These are phyloP conservation scores for Neelides folsomi DNA, from an alignment of 2,888 invertebrate genomes.

Conservation along the genomic window DNA sequence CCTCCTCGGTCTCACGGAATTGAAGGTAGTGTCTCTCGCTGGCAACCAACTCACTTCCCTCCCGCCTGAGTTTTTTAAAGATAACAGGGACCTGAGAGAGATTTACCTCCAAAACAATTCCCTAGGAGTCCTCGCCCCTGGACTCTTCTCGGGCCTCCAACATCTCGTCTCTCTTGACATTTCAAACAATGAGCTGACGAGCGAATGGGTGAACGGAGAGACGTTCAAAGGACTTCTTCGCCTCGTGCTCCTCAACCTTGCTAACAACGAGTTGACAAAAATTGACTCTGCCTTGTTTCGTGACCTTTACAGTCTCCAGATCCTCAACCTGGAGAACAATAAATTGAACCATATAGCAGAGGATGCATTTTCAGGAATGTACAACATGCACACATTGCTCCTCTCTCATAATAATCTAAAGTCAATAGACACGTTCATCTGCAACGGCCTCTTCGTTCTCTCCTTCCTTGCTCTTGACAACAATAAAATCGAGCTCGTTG, in stretches of 20 bases:
- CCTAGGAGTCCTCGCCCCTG: conserved; percentile 64
- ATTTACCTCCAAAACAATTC: conserved; percentile 70
- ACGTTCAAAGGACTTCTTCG: conserved; percentile 63
- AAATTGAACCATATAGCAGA: conserved; percentile 61
- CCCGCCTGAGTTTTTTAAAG: conserved; percentile 67
- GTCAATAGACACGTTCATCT: conserved; percentile 58
- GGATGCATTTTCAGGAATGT: conserved; percentile 61
- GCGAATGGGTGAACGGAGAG: conserved; percentile 63
- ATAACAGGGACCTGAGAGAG: conserved; percentile 62
- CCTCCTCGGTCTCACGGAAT: conserved; percentile 56
- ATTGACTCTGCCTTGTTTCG: conserved; percentile 62
- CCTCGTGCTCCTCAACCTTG: conserved; percentile 61
- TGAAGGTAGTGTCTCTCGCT: conserved; percentile 61
- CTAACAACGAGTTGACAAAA: conserved; percentile 59
- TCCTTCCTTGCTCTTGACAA: conserved; percentile 65
- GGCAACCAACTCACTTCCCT: conserved; percentile 67
- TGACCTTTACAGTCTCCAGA: conserved; percentile 64
- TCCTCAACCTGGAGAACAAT: conserved; percentile 65
- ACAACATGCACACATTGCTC: conserved; percentile 65
- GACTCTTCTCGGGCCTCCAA: conserved; percentile 59
- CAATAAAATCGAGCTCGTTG: conserved; percentile 60
- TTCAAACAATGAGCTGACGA: conserved; percentile 63
- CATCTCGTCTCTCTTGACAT: conserved; percentile 63
- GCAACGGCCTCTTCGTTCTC: conserved; percentile 61
- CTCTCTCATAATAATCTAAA: conserved; percentile 67